These are phyloP conservation scores for Epizoanthus fatuus DNA, from an alignment of 92 coral and sea anemone species.

Conservation along the genomic window DNA sequence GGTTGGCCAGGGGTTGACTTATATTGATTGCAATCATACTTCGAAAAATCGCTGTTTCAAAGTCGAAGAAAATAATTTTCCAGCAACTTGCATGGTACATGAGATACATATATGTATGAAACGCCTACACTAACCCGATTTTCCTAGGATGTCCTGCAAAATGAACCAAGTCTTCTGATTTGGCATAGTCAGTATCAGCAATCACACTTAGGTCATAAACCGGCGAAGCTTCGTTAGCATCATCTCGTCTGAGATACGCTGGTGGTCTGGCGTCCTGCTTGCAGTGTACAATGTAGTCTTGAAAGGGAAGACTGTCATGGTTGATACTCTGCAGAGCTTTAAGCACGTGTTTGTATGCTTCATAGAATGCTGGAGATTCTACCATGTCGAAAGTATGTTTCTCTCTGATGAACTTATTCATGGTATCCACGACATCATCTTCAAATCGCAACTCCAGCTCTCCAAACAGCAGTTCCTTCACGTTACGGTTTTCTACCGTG, in stretches of 20 bases:
- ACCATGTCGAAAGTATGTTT: constrained; percentile 78
- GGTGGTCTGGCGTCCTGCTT: constrained; percentile 67
- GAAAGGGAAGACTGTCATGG: constrained; percentile 76
- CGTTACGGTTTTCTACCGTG: constrained; percentile 84
- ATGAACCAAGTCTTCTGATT: not conserved
- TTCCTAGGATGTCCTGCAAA: not conserved
- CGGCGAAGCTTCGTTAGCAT: constrained; percentile 4
- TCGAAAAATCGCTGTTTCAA: too few species aligned
- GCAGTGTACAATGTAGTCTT: constrained; percentile 83
- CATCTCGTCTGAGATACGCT: constrained; percentile 30
- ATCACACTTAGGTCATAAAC: constrained; percentile 42
- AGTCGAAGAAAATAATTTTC: too few species aligned
- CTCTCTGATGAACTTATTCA: constrained; percentile 45
- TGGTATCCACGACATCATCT: constrained; percentile 14
- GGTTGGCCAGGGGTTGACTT: too few species aligned
- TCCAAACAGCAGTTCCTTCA: constrained; percentile 63
- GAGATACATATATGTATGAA: not conserved
- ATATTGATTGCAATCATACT: too few species aligned
- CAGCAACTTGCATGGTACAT: too few species aligned
- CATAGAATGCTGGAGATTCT: constrained; percentile 86
- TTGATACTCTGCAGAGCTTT: constrained; percentile 72
- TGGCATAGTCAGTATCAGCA: not conserved
- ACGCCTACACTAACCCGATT: not conserved
- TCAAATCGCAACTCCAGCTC: constrained; percentile 82
- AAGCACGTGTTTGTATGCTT: constrained; percentile 88